Percentiles rank a stretch among this genome's conserved stretches.
Evolutionary conservation across 2,797 vertebrate species (phyloP).

Genomic region (Botia kubotai): DNA sequence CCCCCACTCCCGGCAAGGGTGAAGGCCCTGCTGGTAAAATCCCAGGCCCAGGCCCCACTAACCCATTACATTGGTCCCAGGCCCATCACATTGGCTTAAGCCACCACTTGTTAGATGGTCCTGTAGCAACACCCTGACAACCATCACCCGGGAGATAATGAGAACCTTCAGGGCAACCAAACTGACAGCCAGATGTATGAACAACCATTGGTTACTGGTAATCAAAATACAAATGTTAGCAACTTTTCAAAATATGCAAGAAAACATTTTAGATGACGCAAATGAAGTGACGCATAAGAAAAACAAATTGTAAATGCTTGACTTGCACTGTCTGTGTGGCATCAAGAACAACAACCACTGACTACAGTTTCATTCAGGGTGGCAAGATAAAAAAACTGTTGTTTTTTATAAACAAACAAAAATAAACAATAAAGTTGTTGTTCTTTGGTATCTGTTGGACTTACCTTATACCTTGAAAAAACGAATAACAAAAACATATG

Average conservation of each 20-base stretch:
- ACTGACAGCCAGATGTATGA: conserved; percentile 69
- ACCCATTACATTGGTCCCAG: conserved; percentile 43
- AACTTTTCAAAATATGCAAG: conserved; percentile 31
- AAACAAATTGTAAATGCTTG: conserved; percentile 66
- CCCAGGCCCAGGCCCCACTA: conserved; percentile 60
- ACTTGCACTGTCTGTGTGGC: conserved; percentile 58
- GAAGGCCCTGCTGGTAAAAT: conserved; percentile 70
- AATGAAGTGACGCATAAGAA: conserved; percentile 13
- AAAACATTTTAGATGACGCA: conserved; percentile 43
- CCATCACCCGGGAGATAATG: conserved; percentile 66
- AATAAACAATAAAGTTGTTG: conserved; percentile 57
- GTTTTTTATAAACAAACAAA: too few species aligned
- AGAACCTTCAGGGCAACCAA: conserved; percentile 71
- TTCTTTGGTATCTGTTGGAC: conserved; percentile 67
- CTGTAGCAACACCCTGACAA: conserved; percentile 69
- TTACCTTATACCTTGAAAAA: conserved; percentile 53
- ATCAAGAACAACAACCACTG: conserved; percentile 66
- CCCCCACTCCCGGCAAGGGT: conserved; percentile 66
- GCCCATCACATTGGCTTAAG: conserved; percentile 65
- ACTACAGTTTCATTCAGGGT: conserved; percentile 66
- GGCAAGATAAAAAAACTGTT: conserved; percentile 71
- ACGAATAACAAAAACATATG: conserved; percentile 69
- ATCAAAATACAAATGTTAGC: conserved; percentile 60
- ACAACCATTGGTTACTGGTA: conserved; percentile 62
- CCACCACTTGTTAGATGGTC: conserved; percentile 56